These are phyloP conservation scores for Aspiorhynchus laticeps DNA, from an alignment of 2,113 vertebrate species.

Conservation along the genomic window DNA sequence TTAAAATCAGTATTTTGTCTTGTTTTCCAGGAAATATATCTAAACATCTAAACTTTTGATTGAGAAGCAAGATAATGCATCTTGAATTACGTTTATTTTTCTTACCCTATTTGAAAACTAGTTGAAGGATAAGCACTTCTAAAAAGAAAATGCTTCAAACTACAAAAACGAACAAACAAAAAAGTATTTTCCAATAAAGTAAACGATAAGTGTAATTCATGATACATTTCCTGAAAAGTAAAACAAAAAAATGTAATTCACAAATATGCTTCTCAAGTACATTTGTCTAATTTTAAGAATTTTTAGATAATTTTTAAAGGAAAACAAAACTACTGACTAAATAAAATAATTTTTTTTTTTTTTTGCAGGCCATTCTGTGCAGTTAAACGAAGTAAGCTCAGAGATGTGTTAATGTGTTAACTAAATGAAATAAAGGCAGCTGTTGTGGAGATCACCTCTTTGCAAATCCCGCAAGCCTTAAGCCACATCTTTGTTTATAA, in stretches of 20 bases:
- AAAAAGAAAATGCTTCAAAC: too few species aligned
- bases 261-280: background rate
- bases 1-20: background rate
- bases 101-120: background rate
- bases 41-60: background rate
- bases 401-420: constrained; percentile 11
- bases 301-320: background rate
- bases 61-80: background rate
- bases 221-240: too few species aligned
- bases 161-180: too few species aligned
- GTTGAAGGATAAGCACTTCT: too few species aligned
- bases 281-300: background rate
- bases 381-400: background rate
- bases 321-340: background rate
- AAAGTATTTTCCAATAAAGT: too few species aligned
- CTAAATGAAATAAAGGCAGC: background rate
- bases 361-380: background rate
- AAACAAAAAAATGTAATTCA: background rate
- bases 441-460: constrained; percentile 17
- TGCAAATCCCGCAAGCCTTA: background rate
- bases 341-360: background rate
- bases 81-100: background rate
- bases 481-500: constrained; percentile 22
- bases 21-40: background rate
- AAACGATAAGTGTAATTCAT: too few species aligned